phyloP scores from a whole-genome alignment of 35 echinoderm and acorn worm species.

The Apostichopus californicus region DNA sequence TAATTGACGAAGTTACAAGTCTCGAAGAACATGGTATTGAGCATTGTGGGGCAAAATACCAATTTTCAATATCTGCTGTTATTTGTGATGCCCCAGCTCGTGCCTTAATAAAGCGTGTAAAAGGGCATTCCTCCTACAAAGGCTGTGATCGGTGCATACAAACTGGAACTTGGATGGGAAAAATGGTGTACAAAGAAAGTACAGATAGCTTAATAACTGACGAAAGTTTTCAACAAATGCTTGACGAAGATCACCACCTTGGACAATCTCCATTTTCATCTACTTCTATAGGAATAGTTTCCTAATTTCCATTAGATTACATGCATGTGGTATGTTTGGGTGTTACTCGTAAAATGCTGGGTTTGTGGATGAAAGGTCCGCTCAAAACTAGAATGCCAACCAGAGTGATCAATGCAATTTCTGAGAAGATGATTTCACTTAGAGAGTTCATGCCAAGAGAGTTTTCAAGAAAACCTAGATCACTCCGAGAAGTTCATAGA shows the following conservation, averaged over 20 bases:
- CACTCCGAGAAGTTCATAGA: slow-evolving; percentile 52
- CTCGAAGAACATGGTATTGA: too few relatives aligned
- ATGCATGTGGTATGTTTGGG: slow-evolving; percentile 80
- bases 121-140: slow-evolving; percentile 46
- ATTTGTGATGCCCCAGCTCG: too few relatives aligned
- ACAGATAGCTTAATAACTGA: slow-evolving; percentile 24
- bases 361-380: slow-evolving; percentile 59
- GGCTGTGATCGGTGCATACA: slow-evolving; percentile 52
- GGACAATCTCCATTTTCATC: not conserved
- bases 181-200: not conserved
- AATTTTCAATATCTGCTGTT: too few relatives aligned
- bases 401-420: not conserved
- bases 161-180: not conserved
- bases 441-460: slow-evolving; percentile 23
- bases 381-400: not conserved
- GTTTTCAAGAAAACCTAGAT: slow-evolving; percentile 71
- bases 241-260: slow-evolving; percentile 39
- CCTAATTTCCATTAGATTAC: slow-evolving; percentile 67
- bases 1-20: too few relatives aligned
- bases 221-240: not conserved
- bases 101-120: too few relatives aligned
- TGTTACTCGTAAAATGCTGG: slow-evolving; percentile 43
- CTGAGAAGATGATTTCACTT: slow-evolving; percentile 13
- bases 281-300: not conserved
- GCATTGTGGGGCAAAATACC: too few relatives aligned